phyloP scores from a whole-genome alignment of 2,113 vertebrate species.

The Boulengeromyrus knoepffleri region DNA sequence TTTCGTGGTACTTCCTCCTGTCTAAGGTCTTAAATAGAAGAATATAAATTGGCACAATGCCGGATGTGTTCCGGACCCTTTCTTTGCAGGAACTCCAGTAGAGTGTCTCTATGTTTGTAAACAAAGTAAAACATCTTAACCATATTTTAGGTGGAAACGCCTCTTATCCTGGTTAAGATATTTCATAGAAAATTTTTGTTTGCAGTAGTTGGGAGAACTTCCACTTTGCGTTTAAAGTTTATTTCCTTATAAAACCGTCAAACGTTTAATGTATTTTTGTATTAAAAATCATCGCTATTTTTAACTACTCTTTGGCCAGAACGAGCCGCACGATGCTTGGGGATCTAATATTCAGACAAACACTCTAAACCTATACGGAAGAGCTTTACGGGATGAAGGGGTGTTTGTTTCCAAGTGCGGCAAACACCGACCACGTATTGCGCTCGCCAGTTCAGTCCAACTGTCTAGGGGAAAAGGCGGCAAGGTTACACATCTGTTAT shows the following conservation, averaged over 20 bases:
- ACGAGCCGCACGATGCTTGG: background rate
- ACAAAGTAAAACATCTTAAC: background rate
- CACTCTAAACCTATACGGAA: background rate
- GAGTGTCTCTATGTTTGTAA: background rate
- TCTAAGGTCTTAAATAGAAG: background rate
- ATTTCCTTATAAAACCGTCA: background rate
- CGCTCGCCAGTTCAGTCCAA: background rate
- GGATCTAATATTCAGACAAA: background rate
- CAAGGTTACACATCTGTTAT: background rate
- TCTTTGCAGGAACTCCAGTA: background rate
- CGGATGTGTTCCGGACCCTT: background rate
- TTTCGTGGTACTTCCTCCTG: background rate
- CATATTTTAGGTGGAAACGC: background rate
- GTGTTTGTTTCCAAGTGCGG: background rate
- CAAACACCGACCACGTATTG: background rate
- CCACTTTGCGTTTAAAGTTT: background rate
- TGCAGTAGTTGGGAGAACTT: background rate
- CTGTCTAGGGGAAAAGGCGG: background rate
- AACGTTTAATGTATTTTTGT: background rate
- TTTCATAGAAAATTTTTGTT: background rate
- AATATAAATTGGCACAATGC: background rate
- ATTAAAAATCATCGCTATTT: background rate
- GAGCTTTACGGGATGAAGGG: background rate
- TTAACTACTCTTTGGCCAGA: background rate
- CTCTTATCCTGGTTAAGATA: background rate